Base-by-base conservation (phyloP, 2,797 vertebrate species). In the Alcedo quadribrachys region DNA sequence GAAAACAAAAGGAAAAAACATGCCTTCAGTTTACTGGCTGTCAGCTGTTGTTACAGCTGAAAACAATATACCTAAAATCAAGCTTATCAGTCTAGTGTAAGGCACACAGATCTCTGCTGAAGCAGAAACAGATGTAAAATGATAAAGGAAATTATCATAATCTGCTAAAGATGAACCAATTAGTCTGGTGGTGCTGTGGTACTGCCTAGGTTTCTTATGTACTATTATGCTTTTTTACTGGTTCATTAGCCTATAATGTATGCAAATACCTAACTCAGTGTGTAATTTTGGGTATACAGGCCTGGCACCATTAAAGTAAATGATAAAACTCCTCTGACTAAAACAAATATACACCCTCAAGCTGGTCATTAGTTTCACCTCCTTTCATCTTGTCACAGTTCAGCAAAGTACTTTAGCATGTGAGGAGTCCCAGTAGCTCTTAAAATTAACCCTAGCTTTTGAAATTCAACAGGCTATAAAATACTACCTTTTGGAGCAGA, bases 371-470 rank as follows among this genome's bases (percentile, higher is more conserved):
- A 81, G 91, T 94, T 93, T 95, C 81, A 55, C 84, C 66, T 85
- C 62, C 88, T 94, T 96, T 95, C 93, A 90, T 96, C 95, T 92
- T 94, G 90, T 89, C 88, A 78, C 81, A 92, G 84, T 75, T 82
- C 22, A 9, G 65, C 66, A 80, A 94, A 95, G 84, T 94, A 66
- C 69, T 96, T 95, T 81, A 89, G 73, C 73, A 73, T 81, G 85
- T 90, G 90, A 94, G 76, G 85, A 81, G 73, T 93, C 78, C 71
- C 92, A 83, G 78, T 42, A 89, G 91, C 93, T 94, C 85, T 80
- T 92, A 90, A 90, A 92, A 85, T 93, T 92, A 92, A 80, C 84
- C 73, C 27, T 76, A 60, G 28, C 77, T 90, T 93, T 94, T 90
- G 92, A 90, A 90, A 96, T 87, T 55, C 86, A 70, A 5, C 3